Evolutionary conservation across 2,113 vertebrate genomes (phyloP).

Genomic region (Thamnophis sirtalis): DNA sequence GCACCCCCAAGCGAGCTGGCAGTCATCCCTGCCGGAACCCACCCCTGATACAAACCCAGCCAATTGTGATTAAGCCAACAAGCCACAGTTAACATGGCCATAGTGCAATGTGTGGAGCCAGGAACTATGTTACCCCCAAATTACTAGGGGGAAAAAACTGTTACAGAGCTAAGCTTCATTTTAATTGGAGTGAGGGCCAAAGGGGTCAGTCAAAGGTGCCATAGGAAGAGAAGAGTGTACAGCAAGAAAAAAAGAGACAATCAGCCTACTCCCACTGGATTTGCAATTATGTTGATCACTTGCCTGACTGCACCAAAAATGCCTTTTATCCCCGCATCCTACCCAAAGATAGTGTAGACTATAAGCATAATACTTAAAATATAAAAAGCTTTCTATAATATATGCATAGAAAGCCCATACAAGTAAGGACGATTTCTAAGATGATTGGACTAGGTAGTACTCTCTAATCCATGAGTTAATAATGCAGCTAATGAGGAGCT

Average conservation of each 20-base stretch:
- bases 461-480: conserved; percentile 18
- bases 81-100: neutral
- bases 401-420: neutral
- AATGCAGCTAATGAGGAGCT: conserved; percentile 16
- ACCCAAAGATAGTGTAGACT: neutral
- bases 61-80: neutral
- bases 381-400: conserved; percentile 13
- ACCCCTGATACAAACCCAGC: neutral
- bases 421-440: conserved; percentile 23
- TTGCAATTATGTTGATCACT: neutral
- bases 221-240: neutral
- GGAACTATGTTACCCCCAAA: neutral
- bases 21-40: no score
- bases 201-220: neutral
- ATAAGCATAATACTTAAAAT: neutral
- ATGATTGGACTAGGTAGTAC: conserved; percentile 29
- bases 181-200: neutral
- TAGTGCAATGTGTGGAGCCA: neutral
- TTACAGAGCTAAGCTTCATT: neutral
- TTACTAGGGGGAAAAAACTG: neutral
- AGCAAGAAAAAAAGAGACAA: neutral
- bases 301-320: neutral
- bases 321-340: neutral
- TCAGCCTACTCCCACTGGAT: neutral
- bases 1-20: no score